These are phyloP conservation scores for Galerucella nymphaeae DNA, from an alignment of 2,888 invertebrate genomes.

Conservation along the genomic window DNA sequence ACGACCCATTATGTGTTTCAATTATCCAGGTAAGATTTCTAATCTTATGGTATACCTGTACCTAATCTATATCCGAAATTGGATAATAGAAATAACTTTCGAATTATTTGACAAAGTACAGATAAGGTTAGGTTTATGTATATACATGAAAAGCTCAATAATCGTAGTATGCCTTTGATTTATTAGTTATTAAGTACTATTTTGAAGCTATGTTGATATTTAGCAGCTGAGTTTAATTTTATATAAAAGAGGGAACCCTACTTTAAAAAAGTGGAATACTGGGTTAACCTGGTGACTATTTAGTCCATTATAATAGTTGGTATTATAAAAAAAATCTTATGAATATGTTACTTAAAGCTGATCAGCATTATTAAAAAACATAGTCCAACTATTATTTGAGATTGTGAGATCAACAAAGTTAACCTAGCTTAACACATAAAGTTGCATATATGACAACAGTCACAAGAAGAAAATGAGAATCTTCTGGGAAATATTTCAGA, in stretches of 20 bases:
- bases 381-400: too few relatives aligned
- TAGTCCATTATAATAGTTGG: too few relatives aligned
- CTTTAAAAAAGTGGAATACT: background rate
- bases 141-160: background rate
- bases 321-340: too few relatives aligned
- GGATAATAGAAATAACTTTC: background rate
- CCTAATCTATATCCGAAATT: background rate
- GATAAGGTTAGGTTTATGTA: constrained; percentile 47
- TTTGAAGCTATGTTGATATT: constrained; percentile 4
- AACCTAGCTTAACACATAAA: too few relatives aligned
- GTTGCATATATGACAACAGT: too few relatives aligned
- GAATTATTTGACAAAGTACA: constrained; percentile 19
- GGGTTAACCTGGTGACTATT: too few relatives aligned
- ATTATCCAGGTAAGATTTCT: constrained; percentile 57
- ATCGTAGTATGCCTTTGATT: constrained; percentile 3
- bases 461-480: too few relatives aligned
- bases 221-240: background rate
- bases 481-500: too few relatives aligned
- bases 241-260: background rate
- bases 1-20: constrained; percentile 60
- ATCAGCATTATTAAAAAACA: too few relatives aligned
- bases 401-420: too few relatives aligned
- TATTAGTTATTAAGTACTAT: background rate
- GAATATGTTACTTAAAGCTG: too few relatives aligned
- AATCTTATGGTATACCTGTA: background rate